A percentile compares a stretch with the other conserved stretches of the same genome.
Evolutionary conservation across 2,797 vertebrate genomes (phyloP).

Genomic region (Thalassophryne amazonica): DNA sequence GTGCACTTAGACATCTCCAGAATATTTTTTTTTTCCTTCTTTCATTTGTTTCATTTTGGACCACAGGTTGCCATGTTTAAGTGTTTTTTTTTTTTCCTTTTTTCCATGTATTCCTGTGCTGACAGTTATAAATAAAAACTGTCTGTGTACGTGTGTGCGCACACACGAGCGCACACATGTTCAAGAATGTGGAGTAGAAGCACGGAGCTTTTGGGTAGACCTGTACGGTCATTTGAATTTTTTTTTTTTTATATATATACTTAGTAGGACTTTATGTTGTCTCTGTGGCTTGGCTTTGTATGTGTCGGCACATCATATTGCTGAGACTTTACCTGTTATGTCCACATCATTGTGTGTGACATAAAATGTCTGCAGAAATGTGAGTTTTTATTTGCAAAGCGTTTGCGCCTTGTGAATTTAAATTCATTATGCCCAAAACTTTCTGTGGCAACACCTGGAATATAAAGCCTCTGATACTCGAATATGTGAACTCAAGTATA

Average conservation of each 20-base stretch:
- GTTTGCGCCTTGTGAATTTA: not conserved
- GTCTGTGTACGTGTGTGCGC: constrained; percentile 59
- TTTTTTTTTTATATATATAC: too few relatives aligned
- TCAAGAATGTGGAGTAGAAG: constrained; percentile 8
- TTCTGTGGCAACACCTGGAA: constrained; percentile 5
- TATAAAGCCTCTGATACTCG: not conserved
- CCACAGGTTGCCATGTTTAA: constrained; percentile 57
- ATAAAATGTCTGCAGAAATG: not conserved
- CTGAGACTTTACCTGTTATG: not conserved
- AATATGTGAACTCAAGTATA: not conserved
- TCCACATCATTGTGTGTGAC: not conserved
- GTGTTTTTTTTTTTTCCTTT: too few relatives aligned
- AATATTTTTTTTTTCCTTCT: constrained; percentile 72
- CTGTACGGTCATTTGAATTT: constrained; percentile 2
- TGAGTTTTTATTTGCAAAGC: not conserved
- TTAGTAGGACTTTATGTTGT: constrained; percentile 18
- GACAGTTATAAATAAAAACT: constrained; percentile 63
- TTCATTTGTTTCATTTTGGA: constrained; percentile 6
- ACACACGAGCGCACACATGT: too few relatives aligned
- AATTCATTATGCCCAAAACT: not conserved
- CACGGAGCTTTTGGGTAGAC: constrained; percentile 42
- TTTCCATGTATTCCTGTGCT: constrained; percentile 72
- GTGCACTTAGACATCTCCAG: constrained; percentile 81
- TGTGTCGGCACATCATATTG: constrained; percentile 3
- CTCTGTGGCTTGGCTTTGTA: not conserved